Evolutionary conservation across 2,113 vertebrate species (phyloP).

Genomic region (Speoplatyrhinus poulsoni): DNA sequence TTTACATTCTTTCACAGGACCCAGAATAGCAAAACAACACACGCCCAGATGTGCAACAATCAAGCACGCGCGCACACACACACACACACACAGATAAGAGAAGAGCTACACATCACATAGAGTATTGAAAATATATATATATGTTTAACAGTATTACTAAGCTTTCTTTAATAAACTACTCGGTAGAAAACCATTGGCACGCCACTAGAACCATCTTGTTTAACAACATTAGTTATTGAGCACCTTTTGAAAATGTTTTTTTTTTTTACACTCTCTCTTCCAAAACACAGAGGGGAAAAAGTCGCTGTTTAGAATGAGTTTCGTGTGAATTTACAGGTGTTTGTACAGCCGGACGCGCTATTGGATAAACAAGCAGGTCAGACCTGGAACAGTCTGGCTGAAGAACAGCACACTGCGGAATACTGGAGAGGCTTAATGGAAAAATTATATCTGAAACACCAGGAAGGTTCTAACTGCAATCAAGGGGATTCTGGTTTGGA

Average conservation of each 20-base stretch:
- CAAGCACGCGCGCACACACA: constrained; percentile 21
- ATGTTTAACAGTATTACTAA: constrained; percentile 29
- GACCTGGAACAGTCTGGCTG: background rate
- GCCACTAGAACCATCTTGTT: constrained; percentile 18
- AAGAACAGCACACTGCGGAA: background rate
- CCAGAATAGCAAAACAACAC: constrained; percentile 34
- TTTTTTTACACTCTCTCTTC: constrained; percentile 19
- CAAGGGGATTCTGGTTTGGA: constrained; percentile 9
- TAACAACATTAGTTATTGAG: constrained; percentile 57
- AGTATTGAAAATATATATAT: constrained; percentile 9
- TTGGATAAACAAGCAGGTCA: constrained; percentile 5
- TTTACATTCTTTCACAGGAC: constrained; percentile 68
- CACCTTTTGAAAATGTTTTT: constrained; percentile 67
- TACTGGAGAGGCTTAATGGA: too few relatives aligned
- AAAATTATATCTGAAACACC: too few relatives aligned
- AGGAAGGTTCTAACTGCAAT: background rate
- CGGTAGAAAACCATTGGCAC: constrained; percentile 26
- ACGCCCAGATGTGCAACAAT: constrained; percentile 23
- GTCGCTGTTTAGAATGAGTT: constrained; percentile 24
- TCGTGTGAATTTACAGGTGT: background rate
- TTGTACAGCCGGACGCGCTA: too few relatives aligned
- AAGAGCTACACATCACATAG: constrained; percentile 24
- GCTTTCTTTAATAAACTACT: background rate
- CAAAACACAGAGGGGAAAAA: constrained; percentile 39
- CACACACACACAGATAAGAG: constrained; percentile 22